These are phyloP conservation scores for pig (Sus scrofa) DNA, from an alignment of 2,113 vertebrate species.

Conservation along the genomic window T2T-Sscrofa CM000824.6:62897001-62897500, in stretches of 20 bases:
- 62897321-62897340: conserved; percentile 48
- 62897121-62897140: conserved; percentile 30
- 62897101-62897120: conserved; percentile 1
- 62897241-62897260: not conserved
- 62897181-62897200: not conserved
- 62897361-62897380: not conserved
- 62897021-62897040: not conserved
- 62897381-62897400: not conserved
- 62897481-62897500: conserved; percentile 22
- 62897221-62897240: not conserved
- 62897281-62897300: conserved; percentile 36
- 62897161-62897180: not conserved
- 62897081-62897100: not conserved
- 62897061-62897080: conserved; percentile 22
- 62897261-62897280: conserved; percentile 9
- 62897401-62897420: conserved; percentile 22
- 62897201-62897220: not conserved
- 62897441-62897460: conserved; percentile 6
- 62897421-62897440: conserved; percentile 38
- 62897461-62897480: not conserved
- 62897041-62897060: conserved; percentile 12
- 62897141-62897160: not conserved
- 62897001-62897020: not conserved
- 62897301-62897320: not conserved
- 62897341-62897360: conserved; percentile 46